phyloP scores from a whole-genome alignment of 2,113 vertebrate genomes.

The Fulica atra region DNA sequence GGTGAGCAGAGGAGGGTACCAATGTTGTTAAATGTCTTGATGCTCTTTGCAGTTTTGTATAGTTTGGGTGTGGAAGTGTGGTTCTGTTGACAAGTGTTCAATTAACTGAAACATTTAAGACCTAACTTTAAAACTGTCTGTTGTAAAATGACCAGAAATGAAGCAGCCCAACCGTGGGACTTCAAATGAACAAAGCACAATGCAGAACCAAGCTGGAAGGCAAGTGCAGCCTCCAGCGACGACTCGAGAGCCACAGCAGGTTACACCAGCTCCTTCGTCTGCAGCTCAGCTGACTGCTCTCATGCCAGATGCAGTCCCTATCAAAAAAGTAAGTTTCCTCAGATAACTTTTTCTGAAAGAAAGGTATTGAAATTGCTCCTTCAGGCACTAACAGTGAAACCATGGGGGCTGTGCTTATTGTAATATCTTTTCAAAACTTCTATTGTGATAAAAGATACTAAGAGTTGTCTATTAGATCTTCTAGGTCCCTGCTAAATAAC shows the following conservation, averaged over 20 bases:
- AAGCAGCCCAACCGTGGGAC: slow-evolving; percentile 8
- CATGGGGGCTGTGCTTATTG: background rate
- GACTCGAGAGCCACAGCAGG: slow-evolving; percentile 58
- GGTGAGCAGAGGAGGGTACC: background rate
- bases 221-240: slow-evolving; percentile 61
- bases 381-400: background rate
- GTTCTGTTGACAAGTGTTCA: background rate
- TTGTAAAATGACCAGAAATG: slow-evolving; percentile 33
- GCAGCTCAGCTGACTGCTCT: slow-evolving; percentile 30
- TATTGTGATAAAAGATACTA: background rate
- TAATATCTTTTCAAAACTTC: background rate
- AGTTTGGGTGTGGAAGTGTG: background rate
- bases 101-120: background rate
- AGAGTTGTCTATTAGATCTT: background rate
- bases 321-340: slow-evolving; percentile 74
- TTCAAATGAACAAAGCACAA: slow-evolving; percentile 59
- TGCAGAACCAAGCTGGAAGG: slow-evolving; percentile 68
- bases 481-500: background rate
- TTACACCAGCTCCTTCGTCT: slow-evolving; percentile 31
- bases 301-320: slow-evolving; percentile 58
- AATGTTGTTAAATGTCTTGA: background rate
- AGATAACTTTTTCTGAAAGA: background rate
- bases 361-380: background rate
- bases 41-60: background rate
- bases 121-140: background rate